Evolutionary conservation across 2,888 invertebrate genomes (phyloP).

Genomic region (Trichacis sp.): DNA sequence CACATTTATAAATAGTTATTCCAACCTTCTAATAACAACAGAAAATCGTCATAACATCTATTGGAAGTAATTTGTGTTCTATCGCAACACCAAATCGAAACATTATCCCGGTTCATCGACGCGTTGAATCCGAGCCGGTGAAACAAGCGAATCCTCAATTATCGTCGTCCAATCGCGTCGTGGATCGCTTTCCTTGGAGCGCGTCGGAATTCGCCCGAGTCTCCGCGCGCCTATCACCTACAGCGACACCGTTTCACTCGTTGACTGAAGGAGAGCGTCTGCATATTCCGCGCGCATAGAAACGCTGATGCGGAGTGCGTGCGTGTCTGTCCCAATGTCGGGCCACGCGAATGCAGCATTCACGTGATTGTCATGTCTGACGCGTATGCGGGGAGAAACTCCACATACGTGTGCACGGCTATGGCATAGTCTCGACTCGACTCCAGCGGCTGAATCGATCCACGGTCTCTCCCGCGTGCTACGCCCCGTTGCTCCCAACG

Average conservation of each 20-base stretch:
- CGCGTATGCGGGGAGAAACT: constrained; percentile 28
- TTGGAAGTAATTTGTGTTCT: no score
- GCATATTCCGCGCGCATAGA: constrained; percentile 35
- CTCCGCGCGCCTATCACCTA: constrained; percentile 23
- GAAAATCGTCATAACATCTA: no score
- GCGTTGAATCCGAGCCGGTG: background rate
- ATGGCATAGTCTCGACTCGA: constrained; percentile 41
- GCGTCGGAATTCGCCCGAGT: constrained; percentile 30
- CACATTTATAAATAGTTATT: no score
- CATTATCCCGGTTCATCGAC: background rate
- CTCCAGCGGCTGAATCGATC: constrained; percentile 66
- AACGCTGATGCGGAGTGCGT: constrained; percentile 32
- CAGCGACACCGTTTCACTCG: constrained; percentile 17
- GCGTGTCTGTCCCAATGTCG: constrained; percentile 19
- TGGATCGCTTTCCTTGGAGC: constrained; percentile 10
- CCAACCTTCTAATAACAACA: no score
- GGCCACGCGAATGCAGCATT: constrained; percentile 34
- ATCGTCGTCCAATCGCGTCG: constrained; percentile 6
- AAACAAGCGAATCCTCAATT: constrained; percentile 4
- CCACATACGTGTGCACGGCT: constrained; percentile 20
- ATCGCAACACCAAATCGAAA: background rate
- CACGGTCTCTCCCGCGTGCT: constrained; percentile 51
- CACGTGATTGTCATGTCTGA: constrained; percentile 36
- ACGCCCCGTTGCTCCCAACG: constrained; percentile 46
- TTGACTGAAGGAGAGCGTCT: constrained; percentile 4